Conservation (phyloP, 2,113 vertebrate species). For the Todiramphus chloris region DNA sequence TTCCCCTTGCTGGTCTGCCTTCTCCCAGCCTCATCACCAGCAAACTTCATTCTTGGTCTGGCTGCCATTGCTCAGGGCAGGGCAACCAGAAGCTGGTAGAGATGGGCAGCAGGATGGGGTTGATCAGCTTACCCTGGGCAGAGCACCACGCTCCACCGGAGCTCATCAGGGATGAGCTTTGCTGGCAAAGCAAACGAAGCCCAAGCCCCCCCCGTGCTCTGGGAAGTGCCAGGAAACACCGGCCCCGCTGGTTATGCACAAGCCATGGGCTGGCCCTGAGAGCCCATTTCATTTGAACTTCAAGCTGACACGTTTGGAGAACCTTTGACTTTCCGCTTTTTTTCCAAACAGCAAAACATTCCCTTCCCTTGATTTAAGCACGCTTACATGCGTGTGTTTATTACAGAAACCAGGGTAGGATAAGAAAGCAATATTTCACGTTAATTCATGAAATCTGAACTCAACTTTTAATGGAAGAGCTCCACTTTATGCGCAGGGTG, state of each 20-base stretch:
- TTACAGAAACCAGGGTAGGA: constrained; percentile 49
- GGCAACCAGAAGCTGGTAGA: background rate
- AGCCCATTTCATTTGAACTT: background rate
- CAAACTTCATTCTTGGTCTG: rapidly evolving
- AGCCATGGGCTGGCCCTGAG: background rate
- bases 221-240: background rate
- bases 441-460: constrained; percentile 63
- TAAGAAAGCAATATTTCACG: constrained; percentile 52
- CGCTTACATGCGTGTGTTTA: background rate
- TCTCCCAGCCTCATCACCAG: background rate
- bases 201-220: background rate
- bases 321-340: background rate
- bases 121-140: background rate
- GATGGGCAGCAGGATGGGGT: background rate
- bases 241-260: background rate
- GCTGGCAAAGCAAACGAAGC: background rate
- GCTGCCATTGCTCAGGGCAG: background rate
- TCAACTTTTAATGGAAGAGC: constrained; percentile 59
- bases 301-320: background rate
- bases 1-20: background rate
- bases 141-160: rapidly evolving
- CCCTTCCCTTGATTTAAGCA: constrained; percentile 13
- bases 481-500: constrained; percentile 47
- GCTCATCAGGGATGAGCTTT: background rate
- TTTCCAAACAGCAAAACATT: background rate